phyloP scores from a whole-genome alignment of 2,888 invertebrate species.

The Leistus spinibarbis region DNA sequence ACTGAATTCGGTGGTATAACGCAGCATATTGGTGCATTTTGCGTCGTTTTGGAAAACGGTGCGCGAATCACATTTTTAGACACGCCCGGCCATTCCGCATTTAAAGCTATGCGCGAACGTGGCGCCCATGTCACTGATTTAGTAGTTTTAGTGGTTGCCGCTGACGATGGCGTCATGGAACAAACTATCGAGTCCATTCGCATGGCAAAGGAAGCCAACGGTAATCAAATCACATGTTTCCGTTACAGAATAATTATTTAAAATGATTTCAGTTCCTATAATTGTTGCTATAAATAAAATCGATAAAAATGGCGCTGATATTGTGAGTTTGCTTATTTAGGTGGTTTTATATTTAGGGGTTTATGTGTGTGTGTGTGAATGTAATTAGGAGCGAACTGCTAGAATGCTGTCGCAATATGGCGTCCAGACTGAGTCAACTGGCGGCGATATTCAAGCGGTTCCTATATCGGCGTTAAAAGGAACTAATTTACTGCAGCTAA shows the following conservation, averaged over 20 bases:
- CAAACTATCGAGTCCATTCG: constrained; percentile 92
- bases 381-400: constrained; percentile 75
- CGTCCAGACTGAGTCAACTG: constrained; percentile 82
- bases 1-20: constrained; percentile 98
- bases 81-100: constrained; percentile 99
- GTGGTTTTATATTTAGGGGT: not conserved
- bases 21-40: constrained; percentile 98
- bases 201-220: constrained; percentile 80
- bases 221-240: constrained; percentile 57
- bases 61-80: constrained; percentile 92
- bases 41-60: constrained; percentile 71
- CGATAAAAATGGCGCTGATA: constrained; percentile 88
- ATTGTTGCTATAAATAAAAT: constrained; percentile 98
- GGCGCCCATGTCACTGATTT: constrained; percentile 96
- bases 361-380: not conserved
- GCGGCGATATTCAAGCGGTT: constrained; percentile 91
- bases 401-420: constrained; percentile 77
- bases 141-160: constrained; percentile 94
- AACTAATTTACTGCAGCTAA: constrained; percentile 75
- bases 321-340: too few species aligned
- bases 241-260: not conserved
- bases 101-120: constrained; percentile 88
- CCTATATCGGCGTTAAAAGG: constrained; percentile 89
- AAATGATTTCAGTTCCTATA: constrained; percentile 77
- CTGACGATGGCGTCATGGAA: constrained; percentile 98